Evolutionary conservation across 2,113 vertebrate species (phyloP), one percentile per base, ranked within the genome.

Genomic region (Gallinago media): DNA sequence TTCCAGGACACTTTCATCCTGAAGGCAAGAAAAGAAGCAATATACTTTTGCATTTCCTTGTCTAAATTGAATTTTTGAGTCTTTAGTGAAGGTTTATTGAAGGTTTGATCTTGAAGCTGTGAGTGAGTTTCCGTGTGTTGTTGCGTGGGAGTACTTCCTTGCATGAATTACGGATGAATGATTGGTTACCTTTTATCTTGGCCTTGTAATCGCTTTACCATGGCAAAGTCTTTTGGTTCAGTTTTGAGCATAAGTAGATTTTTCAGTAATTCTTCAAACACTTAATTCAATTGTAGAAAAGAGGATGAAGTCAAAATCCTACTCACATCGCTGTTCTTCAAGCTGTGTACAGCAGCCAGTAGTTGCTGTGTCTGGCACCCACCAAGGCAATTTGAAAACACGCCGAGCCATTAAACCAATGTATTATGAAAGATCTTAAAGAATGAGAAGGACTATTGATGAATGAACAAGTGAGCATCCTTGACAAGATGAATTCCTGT

Each of bases 281-380:
- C n/a, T 80, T 83, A 76, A 92, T 66, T 82, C 50, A n/a, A 3
- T 58, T 81, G 54, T 62, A 46, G 67, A 65, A 93, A 88, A 94
- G 34, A 92, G 63, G 58, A 88, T 95, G 58, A 96, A 94, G 36
- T 55, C 66, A 79, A 80, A 92, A 76, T 88, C 74, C 62, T 52
- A 3, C 26, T 66, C 3, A 0, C 13, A 32, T 26, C 79, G 67
- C 62, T 70, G 17, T 49, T 83, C 42, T 55, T 75, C 23, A 65
- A 7, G 25, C 79, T 74, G 17, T 26, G 16, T 55, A 20, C 2
- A 25, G 9, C 56, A 89, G 68, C 17, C 83, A 61, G 73, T 7
- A 46, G 44, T 42, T 74, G 25, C 44, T 49, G 27, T 23, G 56
- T 46, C 66, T 88, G 77, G 62, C 66, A 76, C 36, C 36, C 36